These are phyloP conservation scores for Tricholaema leucomelas DNA, from an alignment of 2,113 vertebrate species.

Conservation along the genomic window DNA sequence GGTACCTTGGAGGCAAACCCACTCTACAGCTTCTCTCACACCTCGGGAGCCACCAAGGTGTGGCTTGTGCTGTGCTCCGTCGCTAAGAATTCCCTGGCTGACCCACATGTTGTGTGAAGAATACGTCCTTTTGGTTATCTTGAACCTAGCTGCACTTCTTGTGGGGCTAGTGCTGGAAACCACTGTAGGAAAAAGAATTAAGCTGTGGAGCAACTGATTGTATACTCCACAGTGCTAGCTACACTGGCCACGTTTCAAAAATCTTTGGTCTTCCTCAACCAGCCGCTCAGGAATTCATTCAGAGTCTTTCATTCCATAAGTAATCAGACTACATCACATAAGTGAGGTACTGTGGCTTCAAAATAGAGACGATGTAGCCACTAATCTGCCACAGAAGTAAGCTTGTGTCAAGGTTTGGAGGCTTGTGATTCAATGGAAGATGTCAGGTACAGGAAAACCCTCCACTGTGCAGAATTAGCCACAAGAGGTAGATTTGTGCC, in stretches of 20 bases:
- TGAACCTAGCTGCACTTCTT: not conserved
- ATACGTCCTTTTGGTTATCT: not conserved
- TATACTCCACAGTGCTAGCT: not conserved
- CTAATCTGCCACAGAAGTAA: not conserved
- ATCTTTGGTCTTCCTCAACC: not conserved
- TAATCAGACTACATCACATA: not conserved
- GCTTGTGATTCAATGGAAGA: not conserved
- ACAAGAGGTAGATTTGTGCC: not conserved
- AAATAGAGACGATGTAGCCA: not conserved
- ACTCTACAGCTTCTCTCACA: not conserved
- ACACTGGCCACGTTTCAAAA: not conserved
- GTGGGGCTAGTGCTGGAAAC: not conserved
- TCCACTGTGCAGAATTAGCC: not conserved
- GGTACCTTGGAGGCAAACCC: not conserved
- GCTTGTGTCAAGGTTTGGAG: rapidly evolving
- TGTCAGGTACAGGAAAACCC: not conserved
- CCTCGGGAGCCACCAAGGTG: not conserved
- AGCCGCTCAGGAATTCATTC: not conserved
- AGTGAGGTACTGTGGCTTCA: not conserved
- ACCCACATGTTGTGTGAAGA: not conserved
- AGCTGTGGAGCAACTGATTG: not conserved
- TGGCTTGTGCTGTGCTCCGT: not conserved
- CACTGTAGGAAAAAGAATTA: not conserved
- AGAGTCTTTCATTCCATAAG: not conserved
- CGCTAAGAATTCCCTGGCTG: not conserved